Percentiles rank a stretch among this genome's conserved stretches.
Evolutionary conservation across 2,797 vertebrate genomes (phyloP).

Genomic region (Bovichtus diacanthus): DNA sequence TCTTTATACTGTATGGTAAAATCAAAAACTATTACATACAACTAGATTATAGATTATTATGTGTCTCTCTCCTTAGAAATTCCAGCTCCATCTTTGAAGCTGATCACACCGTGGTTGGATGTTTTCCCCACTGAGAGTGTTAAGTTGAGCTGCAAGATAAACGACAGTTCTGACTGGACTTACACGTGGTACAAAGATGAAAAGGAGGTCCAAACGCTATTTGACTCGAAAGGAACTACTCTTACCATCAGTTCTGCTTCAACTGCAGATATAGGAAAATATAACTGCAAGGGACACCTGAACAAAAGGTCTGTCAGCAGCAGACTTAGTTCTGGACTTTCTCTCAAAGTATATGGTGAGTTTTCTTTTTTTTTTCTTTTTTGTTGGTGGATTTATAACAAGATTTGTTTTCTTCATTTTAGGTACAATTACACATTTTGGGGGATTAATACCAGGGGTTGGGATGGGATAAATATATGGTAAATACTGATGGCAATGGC

Average conservation of each 20-base stretch:
- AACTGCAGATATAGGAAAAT: not conserved
- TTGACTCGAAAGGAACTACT: not conserved
- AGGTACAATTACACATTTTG: not conserved
- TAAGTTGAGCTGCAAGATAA: conserved; percentile 59
- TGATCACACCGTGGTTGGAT: conserved; percentile 52
- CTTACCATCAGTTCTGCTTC: conserved; percentile 51
- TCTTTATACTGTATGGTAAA: not conserved
- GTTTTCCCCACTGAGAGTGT: conserved; percentile 73
- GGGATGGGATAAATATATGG: not conserved
- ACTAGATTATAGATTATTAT: too few species aligned
- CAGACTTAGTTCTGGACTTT: rapidly evolving
- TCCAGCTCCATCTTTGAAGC: conserved; percentile 50
- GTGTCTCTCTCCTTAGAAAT: conserved; percentile 51
- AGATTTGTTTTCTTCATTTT: not conserved
- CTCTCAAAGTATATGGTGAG: conserved; percentile 57
- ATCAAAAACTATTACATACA: not conserved
- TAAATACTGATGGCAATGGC: not conserved
- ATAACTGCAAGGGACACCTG: conserved; percentile 56
- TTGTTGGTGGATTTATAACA: not conserved
- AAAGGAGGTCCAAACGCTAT: not conserved
- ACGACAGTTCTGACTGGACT: conserved; percentile 44
- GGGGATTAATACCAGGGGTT: not conserved
- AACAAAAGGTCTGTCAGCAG: conserved; percentile 47
- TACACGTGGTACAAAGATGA: conserved; percentile 61
- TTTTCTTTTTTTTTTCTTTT: conserved; percentile 15